These are phyloP conservation scores for Ptychochromis oligacanthus DNA, from an alignment of 2,113 vertebrate species.

Conservation along the genomic window DNA sequence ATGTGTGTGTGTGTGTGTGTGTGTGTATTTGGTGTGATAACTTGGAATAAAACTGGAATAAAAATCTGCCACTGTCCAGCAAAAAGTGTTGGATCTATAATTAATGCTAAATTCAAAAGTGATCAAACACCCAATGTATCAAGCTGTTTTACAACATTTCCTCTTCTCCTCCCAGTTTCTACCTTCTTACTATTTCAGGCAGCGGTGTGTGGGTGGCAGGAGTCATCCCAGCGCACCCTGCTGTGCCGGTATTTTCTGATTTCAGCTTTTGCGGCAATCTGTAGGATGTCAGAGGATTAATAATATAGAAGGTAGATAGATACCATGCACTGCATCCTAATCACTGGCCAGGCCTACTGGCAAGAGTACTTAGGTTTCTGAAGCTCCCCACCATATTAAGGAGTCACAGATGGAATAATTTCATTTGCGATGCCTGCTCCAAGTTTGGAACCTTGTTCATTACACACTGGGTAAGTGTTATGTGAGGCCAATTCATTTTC, in stretches of 20 bases:
- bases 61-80: neutral
- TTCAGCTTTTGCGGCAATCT: constrained; percentile 61
- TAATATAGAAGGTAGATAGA: constrained; percentile 44
- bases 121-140: neutral
- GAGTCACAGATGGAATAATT: constrained; percentile 58
- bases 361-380: constrained; percentile 29
- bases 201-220: constrained; percentile 30
- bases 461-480: constrained; percentile 21
- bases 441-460: constrained; percentile 32
- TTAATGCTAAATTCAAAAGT: neutral
- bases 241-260: constrained; percentile 58
- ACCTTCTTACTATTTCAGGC: constrained; percentile 35
- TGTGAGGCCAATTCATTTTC: constrained; percentile 36
- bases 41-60: too few species aligned
- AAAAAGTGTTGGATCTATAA: neutral
- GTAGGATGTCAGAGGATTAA: constrained; percentile 73
- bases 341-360: constrained; percentile 48
- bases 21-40: too few species aligned
- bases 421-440: constrained; percentile 18
- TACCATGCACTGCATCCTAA: constrained; percentile 57
- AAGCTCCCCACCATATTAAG: constrained; percentile 17
- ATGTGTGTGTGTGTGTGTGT: too few species aligned
- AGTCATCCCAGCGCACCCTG: constrained; percentile 22
- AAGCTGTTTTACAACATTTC: neutral
- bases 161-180: neutral